Conservation (phyloP, 2,113 vertebrate species). For the Thomomys bottae region DNA sequence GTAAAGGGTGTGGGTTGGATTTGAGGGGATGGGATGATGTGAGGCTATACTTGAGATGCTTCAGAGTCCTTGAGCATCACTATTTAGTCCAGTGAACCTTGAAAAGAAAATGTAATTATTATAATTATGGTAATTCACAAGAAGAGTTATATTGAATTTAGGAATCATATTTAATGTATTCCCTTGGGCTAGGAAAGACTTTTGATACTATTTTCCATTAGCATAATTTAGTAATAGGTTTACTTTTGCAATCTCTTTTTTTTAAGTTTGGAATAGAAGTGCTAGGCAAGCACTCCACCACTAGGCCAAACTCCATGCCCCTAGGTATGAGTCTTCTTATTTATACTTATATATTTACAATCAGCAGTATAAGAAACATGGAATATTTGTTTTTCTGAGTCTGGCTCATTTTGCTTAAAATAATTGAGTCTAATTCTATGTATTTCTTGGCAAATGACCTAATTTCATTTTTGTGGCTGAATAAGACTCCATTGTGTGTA, state of each 20-base stretch:
- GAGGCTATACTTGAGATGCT: neutral
- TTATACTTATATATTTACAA: too few relatives aligned
- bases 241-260: neutral
- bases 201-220: neutral
- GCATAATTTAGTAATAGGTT: neutral
- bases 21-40: neutral
- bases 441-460: too few relatives aligned
- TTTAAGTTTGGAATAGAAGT: neutral
- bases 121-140: neutral
- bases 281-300: too few relatives aligned
- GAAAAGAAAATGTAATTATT: neutral
- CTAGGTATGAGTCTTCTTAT: too few relatives aligned
- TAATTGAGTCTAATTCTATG: too few relatives aligned
- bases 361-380: too few relatives aligned
- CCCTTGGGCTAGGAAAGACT: neutral
- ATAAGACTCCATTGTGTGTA: too few relatives aligned
- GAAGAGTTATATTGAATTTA: constrained; percentile 12
- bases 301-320: too few relatives aligned
- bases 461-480: too few relatives aligned
- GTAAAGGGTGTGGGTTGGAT: too few relatives aligned
- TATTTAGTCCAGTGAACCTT: neutral
- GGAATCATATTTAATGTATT: neutral
- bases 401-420: too few relatives aligned
- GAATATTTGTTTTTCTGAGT: too few relatives aligned
- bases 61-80: neutral